A percentile compares a stretch with the other conserved stretches of the same genome.
These are phyloP conservation scores for Bedellia somnulentella DNA, from an alignment of 2,888 invertebrate genomes.

Conservation along the genomic window DNA sequence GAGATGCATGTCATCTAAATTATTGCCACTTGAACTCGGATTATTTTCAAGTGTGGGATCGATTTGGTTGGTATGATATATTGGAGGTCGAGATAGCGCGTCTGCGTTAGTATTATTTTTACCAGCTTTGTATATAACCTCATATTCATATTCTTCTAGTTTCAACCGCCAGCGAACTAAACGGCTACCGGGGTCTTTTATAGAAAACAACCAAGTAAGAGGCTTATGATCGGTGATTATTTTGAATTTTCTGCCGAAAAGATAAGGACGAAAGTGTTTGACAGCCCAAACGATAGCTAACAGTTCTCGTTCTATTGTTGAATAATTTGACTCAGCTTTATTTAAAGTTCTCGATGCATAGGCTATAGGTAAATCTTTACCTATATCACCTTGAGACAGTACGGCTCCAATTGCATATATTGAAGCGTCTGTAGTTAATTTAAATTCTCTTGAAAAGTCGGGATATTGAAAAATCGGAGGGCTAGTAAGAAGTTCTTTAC, in stretches of 20 bases:
- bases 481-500: constrained; percentile 6
- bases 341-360: neutral
- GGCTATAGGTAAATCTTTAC: neutral
- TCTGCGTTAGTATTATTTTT: too few species aligned
- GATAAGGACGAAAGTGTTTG: too few species aligned
- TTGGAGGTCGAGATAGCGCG: too few species aligned
- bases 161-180: neutral
- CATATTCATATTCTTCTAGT: too few species aligned
- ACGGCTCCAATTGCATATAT: neutral
- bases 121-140: neutral
- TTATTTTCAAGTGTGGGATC: too few species aligned
- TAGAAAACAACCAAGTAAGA: neutral
- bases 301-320: constrained; percentile 8
- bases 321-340: constrained; percentile 11
- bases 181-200: neutral
- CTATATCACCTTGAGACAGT: too few species aligned
- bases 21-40: too few species aligned
- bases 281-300: too few species aligned
- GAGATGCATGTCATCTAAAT: too few species aligned
- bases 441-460: constrained; percentile 11
- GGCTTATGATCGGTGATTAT: too few species aligned
- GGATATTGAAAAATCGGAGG: constrained; percentile 10
- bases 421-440: neutral
- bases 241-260: too few species aligned
- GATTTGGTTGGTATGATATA: too few species aligned